Conservation (phyloP, 1,140 invertebrate species). For the Sinonovacula constricta region DNA sequence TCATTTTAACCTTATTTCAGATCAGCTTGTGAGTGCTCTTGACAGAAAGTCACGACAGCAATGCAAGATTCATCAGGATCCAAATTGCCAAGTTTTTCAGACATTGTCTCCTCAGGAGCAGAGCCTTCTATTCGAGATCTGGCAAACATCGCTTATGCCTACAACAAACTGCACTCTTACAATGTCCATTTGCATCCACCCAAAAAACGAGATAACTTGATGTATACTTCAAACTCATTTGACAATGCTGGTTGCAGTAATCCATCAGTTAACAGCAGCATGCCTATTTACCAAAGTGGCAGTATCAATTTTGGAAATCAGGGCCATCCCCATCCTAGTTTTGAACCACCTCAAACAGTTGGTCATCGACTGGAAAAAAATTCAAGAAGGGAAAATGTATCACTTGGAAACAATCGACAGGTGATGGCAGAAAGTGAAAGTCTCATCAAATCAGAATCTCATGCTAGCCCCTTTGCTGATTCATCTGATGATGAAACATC, state of each 20-base stretch:
- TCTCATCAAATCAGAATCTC: no score
- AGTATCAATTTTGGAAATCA: not conserved
- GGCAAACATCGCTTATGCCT: not conserved
- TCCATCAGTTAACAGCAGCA: not conserved
- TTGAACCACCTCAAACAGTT: not conserved
- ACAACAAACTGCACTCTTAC: not conserved
- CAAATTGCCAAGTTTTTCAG: no score
- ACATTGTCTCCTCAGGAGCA: not conserved
- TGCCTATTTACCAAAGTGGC: not conserved
- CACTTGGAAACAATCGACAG: not conserved
- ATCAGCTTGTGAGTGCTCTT: no score
- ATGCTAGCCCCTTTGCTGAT: no score
- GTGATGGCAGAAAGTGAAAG: no score
- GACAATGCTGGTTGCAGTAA: no score
- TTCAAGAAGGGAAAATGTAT: not conserved
- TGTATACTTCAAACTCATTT: no score
- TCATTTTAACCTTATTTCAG: no score
- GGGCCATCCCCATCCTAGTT: not conserved
- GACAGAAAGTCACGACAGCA: no score
- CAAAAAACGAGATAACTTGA: no score
- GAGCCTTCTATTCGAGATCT: not conserved
- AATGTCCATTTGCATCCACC: no score
- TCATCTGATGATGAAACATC: not conserved
- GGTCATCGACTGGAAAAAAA: not conserved
- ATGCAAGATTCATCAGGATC: no score